phyloP scores from a whole-genome alignment of 1,140 invertebrate species.

The Bombus balteatus region DNA sequence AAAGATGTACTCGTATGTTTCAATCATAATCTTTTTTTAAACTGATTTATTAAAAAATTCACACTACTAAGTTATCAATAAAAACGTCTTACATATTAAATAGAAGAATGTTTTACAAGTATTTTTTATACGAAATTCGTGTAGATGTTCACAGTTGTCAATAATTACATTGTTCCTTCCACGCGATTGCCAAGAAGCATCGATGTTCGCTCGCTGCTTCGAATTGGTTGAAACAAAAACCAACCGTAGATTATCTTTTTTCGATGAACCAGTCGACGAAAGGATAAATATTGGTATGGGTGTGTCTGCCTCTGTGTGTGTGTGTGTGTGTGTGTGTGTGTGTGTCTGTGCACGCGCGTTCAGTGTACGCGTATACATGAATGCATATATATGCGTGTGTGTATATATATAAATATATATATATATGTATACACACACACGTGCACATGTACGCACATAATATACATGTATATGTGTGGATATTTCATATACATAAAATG shows the following conservation, averaged over 20 bases:
- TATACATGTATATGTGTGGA: neutral
- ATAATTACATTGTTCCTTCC: conserved; percentile 63
- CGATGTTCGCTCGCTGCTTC: conserved; percentile 35
- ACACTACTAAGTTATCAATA: conserved; percentile 80
- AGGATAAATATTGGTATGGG: neutral
- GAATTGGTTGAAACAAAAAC: conserved; percentile 57
- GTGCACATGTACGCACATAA: conserved; percentile 15
- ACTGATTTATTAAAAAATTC: conserved; percentile 81
- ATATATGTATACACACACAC: neutral
- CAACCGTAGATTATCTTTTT: conserved; percentile 38
- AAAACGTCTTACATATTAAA: conserved; percentile 81
- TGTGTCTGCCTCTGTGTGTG: neutral
- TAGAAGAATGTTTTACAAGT: conserved; percentile 72
- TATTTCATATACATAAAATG: conserved; percentile 20
- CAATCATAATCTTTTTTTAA: conserved; percentile 47
- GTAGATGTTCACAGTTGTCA: conserved; percentile 62
- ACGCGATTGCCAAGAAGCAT: conserved; percentile 71
- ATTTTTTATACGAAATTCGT: conserved; percentile 58
- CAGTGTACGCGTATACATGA: neutral
- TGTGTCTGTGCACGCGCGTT: neutral
- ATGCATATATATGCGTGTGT: neutral
- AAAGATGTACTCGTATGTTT: neutral
- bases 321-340: neutral
- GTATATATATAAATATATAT: neutral
- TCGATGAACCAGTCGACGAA: neutral